Evolutionary conservation across 2,888 invertebrate genomes (phyloP).

Genomic region (Dryobotodes eremita): DNA sequence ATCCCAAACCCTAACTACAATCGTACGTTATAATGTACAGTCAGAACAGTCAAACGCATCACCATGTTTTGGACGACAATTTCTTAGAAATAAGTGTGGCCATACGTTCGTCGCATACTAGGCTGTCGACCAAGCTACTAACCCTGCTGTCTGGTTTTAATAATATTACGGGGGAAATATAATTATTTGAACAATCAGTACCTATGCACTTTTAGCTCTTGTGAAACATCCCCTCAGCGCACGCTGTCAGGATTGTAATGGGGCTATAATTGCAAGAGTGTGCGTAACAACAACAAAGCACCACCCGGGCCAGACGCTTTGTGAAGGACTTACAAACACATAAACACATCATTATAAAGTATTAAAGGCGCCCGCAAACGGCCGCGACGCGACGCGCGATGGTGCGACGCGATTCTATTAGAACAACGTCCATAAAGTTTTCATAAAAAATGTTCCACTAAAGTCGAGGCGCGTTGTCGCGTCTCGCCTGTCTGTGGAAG

Average conservation of each 20-base stretch:
- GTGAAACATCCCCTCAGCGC: background rate
- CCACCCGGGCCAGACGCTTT: background rate
- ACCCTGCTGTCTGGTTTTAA: background rate
- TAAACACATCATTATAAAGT: background rate
- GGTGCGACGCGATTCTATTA: too few relatives aligned
- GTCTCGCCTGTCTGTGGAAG: too few relatives aligned
- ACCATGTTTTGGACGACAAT: background rate
- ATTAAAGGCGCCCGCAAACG: background rate
- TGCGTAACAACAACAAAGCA: background rate
- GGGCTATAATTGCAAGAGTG: slow-evolving; percentile 4
- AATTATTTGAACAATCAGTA: background rate
- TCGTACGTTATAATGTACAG: too few relatives aligned
- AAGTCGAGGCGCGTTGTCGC: too few relatives aligned
- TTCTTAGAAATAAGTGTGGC: background rate
- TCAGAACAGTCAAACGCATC: background rate
- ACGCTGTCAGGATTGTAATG: background rate
- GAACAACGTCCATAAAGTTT: too few relatives aligned
- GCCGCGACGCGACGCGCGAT: too few relatives aligned
- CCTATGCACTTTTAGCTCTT: slow-evolving; percentile 18
- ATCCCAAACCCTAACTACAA: background rate
- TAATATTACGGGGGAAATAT: background rate
- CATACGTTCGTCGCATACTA: too few relatives aligned
- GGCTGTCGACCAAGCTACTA: too few relatives aligned
- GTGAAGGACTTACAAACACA: slow-evolving; percentile 16
- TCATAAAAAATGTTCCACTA: too few relatives aligned